phyloP scores from a whole-genome alignment of 2,797 vertebrate genomes.

The Coregonus suidteri region DNA sequence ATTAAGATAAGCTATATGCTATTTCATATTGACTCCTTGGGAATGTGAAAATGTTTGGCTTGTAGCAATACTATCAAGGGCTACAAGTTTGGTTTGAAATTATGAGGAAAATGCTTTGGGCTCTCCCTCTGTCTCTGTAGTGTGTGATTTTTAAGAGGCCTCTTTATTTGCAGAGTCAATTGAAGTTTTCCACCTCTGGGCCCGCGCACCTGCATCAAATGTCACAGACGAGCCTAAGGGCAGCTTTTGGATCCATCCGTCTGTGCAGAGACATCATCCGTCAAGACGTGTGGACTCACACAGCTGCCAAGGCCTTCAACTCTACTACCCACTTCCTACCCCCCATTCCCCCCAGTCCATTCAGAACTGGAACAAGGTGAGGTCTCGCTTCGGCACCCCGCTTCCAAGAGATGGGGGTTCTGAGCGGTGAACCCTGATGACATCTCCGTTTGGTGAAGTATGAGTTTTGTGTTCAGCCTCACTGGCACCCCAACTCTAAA shows the following conservation, averaged over 20 bases:
- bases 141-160: constrained; percentile 64
- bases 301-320: constrained; percentile 22
- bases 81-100: constrained; percentile 34
- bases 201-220: constrained; percentile 43
- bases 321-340: neutral
- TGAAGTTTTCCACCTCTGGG: constrained; percentile 54
- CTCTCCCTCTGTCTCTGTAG: constrained; percentile 39
- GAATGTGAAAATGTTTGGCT: constrained; percentile 17
- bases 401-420: constrained; percentile 28
- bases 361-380: constrained; percentile 18
- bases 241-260: constrained; percentile 50
- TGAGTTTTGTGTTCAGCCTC: constrained; percentile 21
- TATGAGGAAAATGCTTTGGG: constrained; percentile 14
- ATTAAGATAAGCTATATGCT: constrained; percentile 33
- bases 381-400: constrained; percentile 22
- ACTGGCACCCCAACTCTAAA: constrained; percentile 39
- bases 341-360: constrained; percentile 13
- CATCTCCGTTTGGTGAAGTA: constrained; percentile 40
- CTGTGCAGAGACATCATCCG: constrained; percentile 44
- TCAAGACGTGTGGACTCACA: constrained; percentile 39
- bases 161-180: constrained; percentile 55
- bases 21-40: constrained; percentile 39
- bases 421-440: constrained; percentile 30
- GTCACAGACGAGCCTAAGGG: constrained; percentile 42
- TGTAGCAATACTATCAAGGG: constrained; percentile 42